Conservation (phyloP, 2,113 vertebrate species). For the Fulica atra region DNA sequence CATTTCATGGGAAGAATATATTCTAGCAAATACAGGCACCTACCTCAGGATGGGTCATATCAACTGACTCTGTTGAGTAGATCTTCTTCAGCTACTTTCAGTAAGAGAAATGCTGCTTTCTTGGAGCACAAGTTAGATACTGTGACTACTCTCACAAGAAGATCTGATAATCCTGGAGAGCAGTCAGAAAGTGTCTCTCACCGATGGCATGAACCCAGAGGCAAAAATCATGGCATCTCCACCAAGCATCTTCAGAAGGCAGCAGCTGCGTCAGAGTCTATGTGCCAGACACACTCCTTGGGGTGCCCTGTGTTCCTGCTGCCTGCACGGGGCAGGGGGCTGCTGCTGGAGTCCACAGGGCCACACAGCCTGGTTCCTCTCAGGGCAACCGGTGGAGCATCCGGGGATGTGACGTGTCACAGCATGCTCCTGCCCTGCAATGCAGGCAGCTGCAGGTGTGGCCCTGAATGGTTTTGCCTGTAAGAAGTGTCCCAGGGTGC, state of each 20-base stretch:
- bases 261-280: neutral
- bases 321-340: too few species aligned
- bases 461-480: neutral
- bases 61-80: neutral
- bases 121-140: neutral
- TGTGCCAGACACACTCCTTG: fast-evolving
- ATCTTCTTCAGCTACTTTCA: neutral
- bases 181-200: neutral
- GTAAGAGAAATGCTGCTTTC: neutral
- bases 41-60: neutral
- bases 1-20: neutral
- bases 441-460: neutral
- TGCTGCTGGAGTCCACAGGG: neutral
- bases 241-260: neutral
- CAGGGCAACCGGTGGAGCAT: neutral
- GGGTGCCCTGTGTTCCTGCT: neutral
- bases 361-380: neutral
- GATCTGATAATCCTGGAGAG: neutral
- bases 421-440: neutral
- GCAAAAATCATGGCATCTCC: neutral
- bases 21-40: neutral
- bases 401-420: fast-evolving
- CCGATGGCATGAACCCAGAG: neutral
- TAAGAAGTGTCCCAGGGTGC: neutral
- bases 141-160: neutral